Conservation (phyloP, 2,888 invertebrate genomes). For the Bombylius discolor region DNA sequence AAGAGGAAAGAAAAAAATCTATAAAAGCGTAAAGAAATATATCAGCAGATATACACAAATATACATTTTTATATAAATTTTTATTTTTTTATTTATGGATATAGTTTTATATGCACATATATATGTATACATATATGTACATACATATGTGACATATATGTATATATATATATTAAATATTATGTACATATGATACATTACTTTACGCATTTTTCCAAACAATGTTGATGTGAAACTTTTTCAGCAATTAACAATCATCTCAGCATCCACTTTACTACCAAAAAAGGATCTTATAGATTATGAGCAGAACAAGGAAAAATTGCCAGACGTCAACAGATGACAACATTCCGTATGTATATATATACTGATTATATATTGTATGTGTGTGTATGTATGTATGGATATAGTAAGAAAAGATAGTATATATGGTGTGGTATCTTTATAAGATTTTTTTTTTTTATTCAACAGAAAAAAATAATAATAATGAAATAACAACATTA, state of each 20-base stretch:
- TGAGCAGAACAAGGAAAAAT: slow-evolving; percentile 13
- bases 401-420: no score
- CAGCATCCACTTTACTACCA: slow-evolving; percentile 16
- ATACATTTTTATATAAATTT: no score
- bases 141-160: background rate
- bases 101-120: background rate
- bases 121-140: background rate
- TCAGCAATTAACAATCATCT: slow-evolving; percentile 18
- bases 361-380: no score
- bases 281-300: slow-evolving; percentile 18
- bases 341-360: slow-evolving; percentile 13
- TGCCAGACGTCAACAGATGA: slow-evolving; percentile 16
- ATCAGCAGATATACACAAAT: no score
- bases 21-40: no score
- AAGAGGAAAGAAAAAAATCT: no score
- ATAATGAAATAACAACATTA: no score
- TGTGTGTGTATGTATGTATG: no score
- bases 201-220: slow-evolving; percentile 8
- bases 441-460: no score
- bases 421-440: no score
- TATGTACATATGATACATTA: background rate
- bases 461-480: no score
- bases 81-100: no score
- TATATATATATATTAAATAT: background rate
- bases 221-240: slow-evolving; percentile 14